Evolutionary conservation across 2,797 vertebrate species (phyloP).

Genomic region (Smutsia temminckii): DNA sequence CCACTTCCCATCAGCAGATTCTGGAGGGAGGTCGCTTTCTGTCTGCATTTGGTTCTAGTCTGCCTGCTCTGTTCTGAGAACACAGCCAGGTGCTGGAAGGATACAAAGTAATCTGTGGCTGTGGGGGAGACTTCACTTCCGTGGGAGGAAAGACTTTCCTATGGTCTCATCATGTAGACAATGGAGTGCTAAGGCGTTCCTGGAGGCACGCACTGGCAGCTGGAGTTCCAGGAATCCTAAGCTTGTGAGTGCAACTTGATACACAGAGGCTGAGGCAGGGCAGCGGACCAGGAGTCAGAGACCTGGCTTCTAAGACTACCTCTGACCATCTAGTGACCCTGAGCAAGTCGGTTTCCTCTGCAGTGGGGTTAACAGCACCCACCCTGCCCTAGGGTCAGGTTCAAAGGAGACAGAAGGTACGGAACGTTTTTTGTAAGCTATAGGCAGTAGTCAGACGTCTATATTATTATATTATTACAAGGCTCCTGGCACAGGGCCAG

Average conservation of each 20-base stretch:
- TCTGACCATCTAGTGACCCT: neutral
- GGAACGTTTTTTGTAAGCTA: neutral
- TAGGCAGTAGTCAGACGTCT: neutral
- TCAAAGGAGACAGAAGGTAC: neutral
- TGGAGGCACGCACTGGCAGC: neutral
- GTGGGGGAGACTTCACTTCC: neutral
- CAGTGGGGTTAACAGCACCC: neutral
- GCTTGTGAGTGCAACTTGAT: neutral
- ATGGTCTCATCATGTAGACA: neutral
- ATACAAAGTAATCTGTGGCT: constrained; percentile 6
- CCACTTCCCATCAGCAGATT: neutral
- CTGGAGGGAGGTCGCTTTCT: neutral
- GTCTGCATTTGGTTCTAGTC: neutral
- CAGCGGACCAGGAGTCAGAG: neutral
- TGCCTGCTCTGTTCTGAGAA: constrained; percentile 42
- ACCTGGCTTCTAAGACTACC: neutral
- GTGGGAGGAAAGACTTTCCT: constrained; percentile 15
- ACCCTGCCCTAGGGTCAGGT: neutral
- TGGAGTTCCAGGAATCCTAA: neutral
- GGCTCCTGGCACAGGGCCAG: neutral
- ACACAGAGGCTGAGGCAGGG: neutral
- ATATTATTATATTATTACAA: neutral
- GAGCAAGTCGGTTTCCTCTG: neutral
- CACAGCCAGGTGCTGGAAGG: neutral
- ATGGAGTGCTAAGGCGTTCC: neutral